Conservation (phyloP, 1,140 invertebrate genomes). For the Ephestia elutella region DNA sequence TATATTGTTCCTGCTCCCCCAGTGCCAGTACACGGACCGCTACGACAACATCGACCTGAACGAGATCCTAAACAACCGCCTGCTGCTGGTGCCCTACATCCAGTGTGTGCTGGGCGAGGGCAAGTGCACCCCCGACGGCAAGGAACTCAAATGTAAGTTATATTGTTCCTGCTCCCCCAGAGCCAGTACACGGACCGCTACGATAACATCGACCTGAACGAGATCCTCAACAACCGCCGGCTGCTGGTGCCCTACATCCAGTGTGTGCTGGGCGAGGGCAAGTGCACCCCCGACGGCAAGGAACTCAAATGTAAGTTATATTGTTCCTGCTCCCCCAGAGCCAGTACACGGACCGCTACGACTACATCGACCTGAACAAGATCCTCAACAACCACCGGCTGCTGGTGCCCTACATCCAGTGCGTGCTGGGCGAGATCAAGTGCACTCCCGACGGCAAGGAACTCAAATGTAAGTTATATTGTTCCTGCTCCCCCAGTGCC, state of each 20-base stretch:
- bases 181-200: slow-evolving; percentile 80
- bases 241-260: slow-evolving; percentile 80
- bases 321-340: slow-evolving; percentile 50
- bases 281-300: slow-evolving; percentile 80
- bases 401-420: slow-evolving; percentile 79
- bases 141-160: slow-evolving; percentile 81
- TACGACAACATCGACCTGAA: slow-evolving; percentile 83
- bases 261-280: slow-evolving; percentile 79
- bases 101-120: slow-evolving; percentile 81
- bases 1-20: slow-evolving; percentile 40
- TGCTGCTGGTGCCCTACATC: slow-evolving; percentile 80
- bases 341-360: slow-evolving; percentile 81
- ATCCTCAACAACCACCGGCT: slow-evolving; percentile 81
- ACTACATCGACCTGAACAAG: slow-evolving; percentile 81
- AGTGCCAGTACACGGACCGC: slow-evolving; percentile 78
- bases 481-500: too few relatives aligned
- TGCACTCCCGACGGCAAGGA: slow-evolving; percentile 82
- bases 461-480: slow-evolving; percentile 78
- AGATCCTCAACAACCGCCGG: slow-evolving; percentile 80
- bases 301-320: slow-evolving; percentile 81
- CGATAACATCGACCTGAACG: slow-evolving; percentile 81
- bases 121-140: slow-evolving; percentile 80
- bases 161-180: slow-evolving; percentile 44
- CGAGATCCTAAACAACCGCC: slow-evolving; percentile 78
- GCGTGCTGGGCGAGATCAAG: slow-evolving; percentile 78